These are phyloP conservation scores for Cerastoderma edule DNA, from an alignment of 2,888 invertebrate genomes.

Conservation along the genomic window DNA sequence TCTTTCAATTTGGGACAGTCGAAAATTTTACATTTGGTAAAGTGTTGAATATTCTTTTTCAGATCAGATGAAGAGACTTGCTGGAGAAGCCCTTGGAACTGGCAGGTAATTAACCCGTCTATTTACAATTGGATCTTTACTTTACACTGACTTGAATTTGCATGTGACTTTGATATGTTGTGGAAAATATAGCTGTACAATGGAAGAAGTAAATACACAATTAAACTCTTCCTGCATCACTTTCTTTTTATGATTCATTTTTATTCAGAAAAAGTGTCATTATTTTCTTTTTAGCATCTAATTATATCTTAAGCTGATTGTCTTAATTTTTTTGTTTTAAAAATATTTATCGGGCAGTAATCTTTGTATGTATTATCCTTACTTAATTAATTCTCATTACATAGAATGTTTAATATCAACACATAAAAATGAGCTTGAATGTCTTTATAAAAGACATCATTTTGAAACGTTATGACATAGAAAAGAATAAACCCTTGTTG, in stretches of 20 bases:
- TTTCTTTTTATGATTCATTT: background rate
- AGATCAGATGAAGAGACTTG: slow-evolving; percentile 79
- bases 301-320: too few species aligned
- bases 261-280: background rate
- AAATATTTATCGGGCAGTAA: too few species aligned
- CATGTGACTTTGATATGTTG: background rate
- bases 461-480: too few species aligned
- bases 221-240: background rate
- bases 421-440: too few species aligned
- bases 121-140: background rate
- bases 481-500: too few species aligned
- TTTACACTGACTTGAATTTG: background rate
- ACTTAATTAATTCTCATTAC: too few species aligned
- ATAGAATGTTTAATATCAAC: too few species aligned
- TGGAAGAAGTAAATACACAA: background rate
- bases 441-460: too few species aligned
- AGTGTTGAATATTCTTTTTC: slow-evolving; percentile 23
- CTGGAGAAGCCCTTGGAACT: slow-evolving; percentile 79
- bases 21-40: too few species aligned
- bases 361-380: too few species aligned
- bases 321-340: too few species aligned
- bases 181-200: background rate
- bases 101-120: slow-evolving; percentile 71
- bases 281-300: slow-evolving; percentile 86
- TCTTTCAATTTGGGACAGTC: too few species aligned